Base-by-base conservation (phyloP, 2,888 invertebrate genomes). In the Epirrhoe alternata region DNA sequence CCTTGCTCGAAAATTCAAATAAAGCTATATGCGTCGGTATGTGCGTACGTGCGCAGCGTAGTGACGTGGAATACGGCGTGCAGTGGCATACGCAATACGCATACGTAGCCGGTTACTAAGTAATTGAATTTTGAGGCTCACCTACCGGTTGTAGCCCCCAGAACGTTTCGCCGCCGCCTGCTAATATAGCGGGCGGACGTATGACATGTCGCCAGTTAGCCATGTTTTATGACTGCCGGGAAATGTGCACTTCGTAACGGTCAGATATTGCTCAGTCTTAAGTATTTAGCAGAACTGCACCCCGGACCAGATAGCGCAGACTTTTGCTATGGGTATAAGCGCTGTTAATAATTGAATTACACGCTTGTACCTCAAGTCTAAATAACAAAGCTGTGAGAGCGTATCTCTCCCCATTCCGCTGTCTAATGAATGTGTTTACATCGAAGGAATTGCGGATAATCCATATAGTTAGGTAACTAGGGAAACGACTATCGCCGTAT, bases 121-220 rank as follows among this genome's bases (percentile, higher is more conserved):
- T 89, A 89, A 90, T 90, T 90, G 83, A 88, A 89, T 90, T 90
- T 89, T 86, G 83, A 83, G 85, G 77, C 76, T 83, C 82, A 78
- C 76, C 74, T 79, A 77, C 75, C 75, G 73, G 64, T 77, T 78
- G 80, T 81, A 81, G 80, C 78, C 77, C 77, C 69, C 78, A 72
- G 80, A 74, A 53, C 70, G 71, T 71, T 72, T 68, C 76, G 66
- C 72, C 77, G 71, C 67, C 77, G 66, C 72, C 77, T 81, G 78
- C 84, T 83, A 83, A 84, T 85, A 84, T 81, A 77, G 68, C 74
- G 76, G 79, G 81, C 75, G 79, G 82, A 78, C 81, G 77, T 77
- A 77, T 85, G 84, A 85, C 82, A 81, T 72, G 79, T 76, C 78
- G 72, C 78, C 82, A 78, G 82, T 83, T 84, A 82, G 76, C 73